These are phyloP conservation scores for Bagarius yarrelli DNA, from an alignment of 2,113 vertebrate species.

Conservation along the genomic window DNA sequence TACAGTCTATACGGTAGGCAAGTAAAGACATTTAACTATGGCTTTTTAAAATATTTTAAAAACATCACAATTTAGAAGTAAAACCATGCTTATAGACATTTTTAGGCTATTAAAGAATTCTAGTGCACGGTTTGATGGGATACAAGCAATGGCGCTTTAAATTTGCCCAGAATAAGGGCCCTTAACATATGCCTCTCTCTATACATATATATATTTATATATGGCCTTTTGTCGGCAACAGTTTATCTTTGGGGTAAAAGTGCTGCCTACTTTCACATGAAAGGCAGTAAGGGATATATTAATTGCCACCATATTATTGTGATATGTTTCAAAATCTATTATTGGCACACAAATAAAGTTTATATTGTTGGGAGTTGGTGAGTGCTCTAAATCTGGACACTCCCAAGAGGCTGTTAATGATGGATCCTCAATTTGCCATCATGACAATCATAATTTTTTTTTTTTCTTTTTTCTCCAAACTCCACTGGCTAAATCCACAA, in stretches of 20 bases:
- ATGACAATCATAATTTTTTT: slow-evolving; percentile 74
- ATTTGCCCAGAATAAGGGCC: background rate
- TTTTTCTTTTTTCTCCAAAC: slow-evolving; percentile 15
- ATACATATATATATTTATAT: too few species aligned
- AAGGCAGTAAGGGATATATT: background rate
- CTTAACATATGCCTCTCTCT: background rate
- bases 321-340: background rate
- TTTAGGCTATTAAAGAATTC: slow-evolving; percentile 1
- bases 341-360: background rate
- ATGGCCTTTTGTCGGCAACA: background rate
- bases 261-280: background rate
- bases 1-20: background rate
- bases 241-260: too few species aligned
- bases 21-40: background rate
- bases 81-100: background rate
- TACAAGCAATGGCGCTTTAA: slow-evolving; percentile 8
- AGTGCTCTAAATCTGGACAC: slow-evolving; percentile 6
- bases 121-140: background rate
- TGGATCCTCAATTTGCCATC: slow-evolving; percentile 46
- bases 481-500: slow-evolving; percentile 57
- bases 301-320: background rate
- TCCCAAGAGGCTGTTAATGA: slow-evolving; percentile 19
- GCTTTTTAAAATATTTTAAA: background rate
- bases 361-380: slow-evolving; percentile 3
- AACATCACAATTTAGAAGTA: background rate